Conservation (phyloP, 2,888 invertebrate genomes). For the Quadriops clusia region DNA sequence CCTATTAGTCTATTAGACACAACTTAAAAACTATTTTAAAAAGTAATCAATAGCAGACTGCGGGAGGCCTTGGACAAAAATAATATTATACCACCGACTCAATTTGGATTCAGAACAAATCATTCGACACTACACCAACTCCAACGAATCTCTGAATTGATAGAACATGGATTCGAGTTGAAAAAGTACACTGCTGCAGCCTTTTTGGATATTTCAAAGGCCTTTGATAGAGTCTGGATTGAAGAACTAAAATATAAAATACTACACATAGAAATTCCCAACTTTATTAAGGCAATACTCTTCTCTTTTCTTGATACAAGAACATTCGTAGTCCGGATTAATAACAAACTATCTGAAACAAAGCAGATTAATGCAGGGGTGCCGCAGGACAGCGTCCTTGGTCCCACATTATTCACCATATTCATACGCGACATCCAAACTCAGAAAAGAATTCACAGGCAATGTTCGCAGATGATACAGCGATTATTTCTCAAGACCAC, state of each 20-base stretch:
- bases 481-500: no score
- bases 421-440: no score
- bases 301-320: constrained; percentile 17
- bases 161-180: constrained; percentile 15
- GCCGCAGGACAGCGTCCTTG: no score
- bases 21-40: constrained; percentile 18
- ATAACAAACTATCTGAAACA: constrained; percentile 9
- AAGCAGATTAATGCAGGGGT: constrained; percentile 19
- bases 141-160: constrained; percentile 15
- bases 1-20: constrained; percentile 14
- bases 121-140: constrained; percentile 21
- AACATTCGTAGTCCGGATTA: constrained; percentile 15
- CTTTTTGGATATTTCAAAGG: constrained; percentile 22
- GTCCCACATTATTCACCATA: no score
- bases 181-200: constrained; percentile 18
- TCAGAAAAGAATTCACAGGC: no score
- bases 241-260: constrained; percentile 18
- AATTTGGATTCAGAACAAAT: constrained; percentile 19
- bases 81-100: constrained; percentile 7
- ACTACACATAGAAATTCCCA: constrained; percentile 12
- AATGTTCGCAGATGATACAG: no score
- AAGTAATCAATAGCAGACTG: constrained; percentile 15
- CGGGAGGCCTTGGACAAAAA: no score
- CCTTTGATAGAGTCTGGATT: constrained; percentile 24
- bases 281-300: constrained; percentile 15